Evolutionary conservation across 2,888 invertebrate species (phyloP).

Genomic region (Congeria kusceri): DNA sequence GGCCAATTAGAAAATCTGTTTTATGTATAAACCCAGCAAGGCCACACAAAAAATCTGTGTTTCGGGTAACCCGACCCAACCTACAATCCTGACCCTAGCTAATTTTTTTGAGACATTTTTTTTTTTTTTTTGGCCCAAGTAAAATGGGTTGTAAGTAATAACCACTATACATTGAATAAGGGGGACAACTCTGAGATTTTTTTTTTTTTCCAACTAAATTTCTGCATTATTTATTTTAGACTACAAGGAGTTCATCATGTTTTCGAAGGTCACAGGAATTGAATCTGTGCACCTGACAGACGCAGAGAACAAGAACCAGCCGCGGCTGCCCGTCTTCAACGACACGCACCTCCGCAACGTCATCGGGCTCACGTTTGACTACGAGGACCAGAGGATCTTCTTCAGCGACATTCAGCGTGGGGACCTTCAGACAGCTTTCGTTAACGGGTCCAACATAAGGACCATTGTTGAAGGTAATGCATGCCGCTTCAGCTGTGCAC

Average conservation of each 20-base stretch:
- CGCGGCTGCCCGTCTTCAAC: constrained; percentile 91
- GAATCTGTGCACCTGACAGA: constrained; percentile 92
- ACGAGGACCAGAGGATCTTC: constrained; percentile 89
- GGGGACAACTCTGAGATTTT: no score
- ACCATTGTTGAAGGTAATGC: constrained; percentile 88
- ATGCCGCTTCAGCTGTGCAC: no score
- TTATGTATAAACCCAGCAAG: no score
- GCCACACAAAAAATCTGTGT: no score
- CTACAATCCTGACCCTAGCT: no score
- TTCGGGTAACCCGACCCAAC: no score
- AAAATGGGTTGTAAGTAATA: no score
- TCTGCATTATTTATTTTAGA: constrained; percentile 86
- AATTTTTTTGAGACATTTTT: no score
- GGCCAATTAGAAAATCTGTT: no score
- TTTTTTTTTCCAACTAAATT: no score
- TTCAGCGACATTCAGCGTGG: constrained; percentile 96
- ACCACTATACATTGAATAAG: no score
- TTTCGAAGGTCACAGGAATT: constrained; percentile 92
- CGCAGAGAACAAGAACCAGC: constrained; percentile 90
- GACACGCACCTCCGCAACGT: constrained; percentile 92
- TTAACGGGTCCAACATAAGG: constrained; percentile 91
- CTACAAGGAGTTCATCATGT: constrained; percentile 93
- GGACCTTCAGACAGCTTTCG: constrained; percentile 92
- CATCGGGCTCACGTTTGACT: constrained; percentile 93
- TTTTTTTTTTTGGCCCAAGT: no score